A percentile compares a stretch with the other conserved stretches of the same genome.
phyloP scores from a whole-genome alignment of 2,888 invertebrate genomes.

The Platerodrilus igneus region DNA sequence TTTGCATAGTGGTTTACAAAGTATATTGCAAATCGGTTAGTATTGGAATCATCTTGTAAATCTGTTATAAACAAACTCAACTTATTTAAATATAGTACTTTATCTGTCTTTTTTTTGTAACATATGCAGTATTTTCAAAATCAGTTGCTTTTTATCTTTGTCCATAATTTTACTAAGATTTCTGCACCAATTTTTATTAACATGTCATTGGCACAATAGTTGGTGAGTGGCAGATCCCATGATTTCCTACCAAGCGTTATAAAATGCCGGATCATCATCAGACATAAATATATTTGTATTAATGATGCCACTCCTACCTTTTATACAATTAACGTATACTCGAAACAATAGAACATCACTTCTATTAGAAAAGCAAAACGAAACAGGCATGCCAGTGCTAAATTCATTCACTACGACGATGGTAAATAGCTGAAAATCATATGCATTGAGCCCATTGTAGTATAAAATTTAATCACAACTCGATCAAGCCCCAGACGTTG shows the following conservation, averaged over 20 bases:
- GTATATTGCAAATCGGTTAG: constrained; percentile 8
- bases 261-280: constrained; percentile 10
- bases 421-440: constrained; percentile 8
- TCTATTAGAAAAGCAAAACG: constrained; percentile 13
- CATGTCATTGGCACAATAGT: no score
- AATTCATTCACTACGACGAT: constrained; percentile 5
- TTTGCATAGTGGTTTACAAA: constrained; percentile 9
- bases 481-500: no score
- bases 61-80: constrained; percentile 1
- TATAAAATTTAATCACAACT: no score
- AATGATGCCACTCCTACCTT: constrained; percentile 7
- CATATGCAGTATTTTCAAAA: constrained; percentile 8
- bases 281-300: constrained; percentile 12
- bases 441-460: neutral
- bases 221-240: no score
- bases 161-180: constrained; percentile 3
- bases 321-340: constrained; percentile 9
- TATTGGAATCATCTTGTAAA: constrained; percentile 5
- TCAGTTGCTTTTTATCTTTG: constrained; percentile 2
- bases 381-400: constrained; percentile 10
- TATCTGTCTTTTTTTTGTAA: constrained; percentile 1
- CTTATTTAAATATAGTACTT: constrained; percentile 1
- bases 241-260: constrained; percentile 11
- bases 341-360: constrained; percentile 2
- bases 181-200: constrained; percentile 1